Base-by-base conservation (phyloP, 1,140 invertebrate species). In the Pogonus chalceus region DNA sequence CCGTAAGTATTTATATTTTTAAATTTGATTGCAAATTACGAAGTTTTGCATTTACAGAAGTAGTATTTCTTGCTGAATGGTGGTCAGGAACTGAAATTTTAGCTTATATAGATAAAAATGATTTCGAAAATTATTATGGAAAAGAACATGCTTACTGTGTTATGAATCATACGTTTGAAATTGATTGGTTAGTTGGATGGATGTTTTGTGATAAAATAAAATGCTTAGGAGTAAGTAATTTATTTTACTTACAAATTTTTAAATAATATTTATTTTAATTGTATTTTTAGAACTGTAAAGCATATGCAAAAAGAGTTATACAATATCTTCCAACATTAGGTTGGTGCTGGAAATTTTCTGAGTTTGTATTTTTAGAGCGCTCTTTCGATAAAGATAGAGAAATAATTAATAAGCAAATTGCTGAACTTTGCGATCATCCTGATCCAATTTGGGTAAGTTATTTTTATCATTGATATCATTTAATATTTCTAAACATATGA, bases 161-260 rank as follows among this genome's bases (percentile, higher is more conserved):
- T 23, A 93, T 97, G 88, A 97, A 98, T 71, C 94, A 98, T 67
- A 84, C 82, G 50, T 97, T 92, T 72, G 94, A 98, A 76, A 83
- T 95, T 52, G 95, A 98, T 69, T 98, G 94, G 91, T 70, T 96
- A 0, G 81, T 89, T 62, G 89, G 90, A 35, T 94, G 90, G 89
- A 80, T 92, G 60, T 80, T 90, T 56, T 85, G 83, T 66, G 90
- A 94, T 57, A 79, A 85, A 60, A 72, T 86, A 60, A 65, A 74
- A 60, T 77, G 90, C 51, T 74, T 95, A 55, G 90, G 90, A 49
- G 87, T 90, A 77, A 81, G 81, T 75, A 9, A 47, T 47, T 47
- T 20, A 20, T 23, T 49, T 23, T 23, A 22, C 24, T 23, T 0
- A 1, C 24, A 49, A 12, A 35, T 35, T 22, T 16, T 2, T 35